A percentile compares a stretch with the other conserved stretches of the same genome.
Conservation (phyloP, 2,113 vertebrate genomes). For the Philantomba maxwellii region DNA sequence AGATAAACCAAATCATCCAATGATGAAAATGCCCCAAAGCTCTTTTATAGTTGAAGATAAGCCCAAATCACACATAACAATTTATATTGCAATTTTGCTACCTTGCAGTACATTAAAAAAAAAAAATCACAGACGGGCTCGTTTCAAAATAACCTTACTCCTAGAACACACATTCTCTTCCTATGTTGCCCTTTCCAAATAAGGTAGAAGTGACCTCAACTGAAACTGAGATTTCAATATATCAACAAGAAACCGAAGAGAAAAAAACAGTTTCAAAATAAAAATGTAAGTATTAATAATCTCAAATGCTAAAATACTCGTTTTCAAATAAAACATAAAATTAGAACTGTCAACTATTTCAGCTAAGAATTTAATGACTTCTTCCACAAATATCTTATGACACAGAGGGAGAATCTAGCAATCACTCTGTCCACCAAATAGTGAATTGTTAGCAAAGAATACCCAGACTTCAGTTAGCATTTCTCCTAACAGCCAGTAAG, state of each 20-base stretch:
- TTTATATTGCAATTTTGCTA: not conserved
- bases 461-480: not conserved
- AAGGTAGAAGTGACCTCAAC: not conserved
- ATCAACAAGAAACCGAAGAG: not conserved
- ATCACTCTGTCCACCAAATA: not conserved
- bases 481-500: not conserved
- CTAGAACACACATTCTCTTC: not conserved
- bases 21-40: not conserved
- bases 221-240: conserved; percentile 27
- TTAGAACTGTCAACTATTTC: not conserved
- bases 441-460: not conserved
- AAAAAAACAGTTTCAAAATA: not conserved
- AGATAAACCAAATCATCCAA: not conserved
- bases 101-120: not conserved
- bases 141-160: not conserved
- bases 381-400: not conserved
- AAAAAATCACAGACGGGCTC: not conserved
- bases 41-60: not conserved
- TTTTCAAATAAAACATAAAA: not conserved
- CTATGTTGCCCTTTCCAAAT: not conserved
- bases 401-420: not conserved
- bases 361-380: not conserved
- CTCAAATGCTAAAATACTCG: not conserved
- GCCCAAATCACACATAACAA: not conserved
- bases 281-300: not conserved